These are phyloP conservation scores for Thinocorus orbignyianus DNA, from an alignment of 2,113 vertebrate species.

Conservation along the genomic window DNA sequence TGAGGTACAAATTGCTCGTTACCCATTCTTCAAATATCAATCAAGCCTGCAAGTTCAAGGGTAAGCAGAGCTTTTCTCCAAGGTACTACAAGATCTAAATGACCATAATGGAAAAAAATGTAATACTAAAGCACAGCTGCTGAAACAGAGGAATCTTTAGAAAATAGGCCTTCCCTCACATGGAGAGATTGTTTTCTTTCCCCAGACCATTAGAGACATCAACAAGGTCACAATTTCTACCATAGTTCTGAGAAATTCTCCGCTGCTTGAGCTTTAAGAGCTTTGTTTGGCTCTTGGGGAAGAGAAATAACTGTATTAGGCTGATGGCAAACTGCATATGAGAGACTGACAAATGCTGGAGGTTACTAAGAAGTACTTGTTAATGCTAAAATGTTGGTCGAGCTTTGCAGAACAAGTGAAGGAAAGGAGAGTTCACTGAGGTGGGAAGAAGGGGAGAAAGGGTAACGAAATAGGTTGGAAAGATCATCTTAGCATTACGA, in stretches of 20 bases:
- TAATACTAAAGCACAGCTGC: background rate
- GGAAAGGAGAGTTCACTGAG: background rate
- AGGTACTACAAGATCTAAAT: background rate
- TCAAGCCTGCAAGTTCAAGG: background rate
- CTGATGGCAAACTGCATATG: background rate
- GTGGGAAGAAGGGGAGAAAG: background rate
- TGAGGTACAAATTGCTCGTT: background rate
- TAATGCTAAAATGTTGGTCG: background rate
- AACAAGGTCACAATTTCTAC: background rate
- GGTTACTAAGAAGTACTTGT: background rate
- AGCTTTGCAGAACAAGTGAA: background rate
- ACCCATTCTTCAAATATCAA: background rate
- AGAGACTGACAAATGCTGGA: background rate
- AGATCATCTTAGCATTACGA: background rate
- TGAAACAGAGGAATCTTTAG: background rate
- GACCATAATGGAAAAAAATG: background rate
- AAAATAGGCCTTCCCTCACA: background rate
- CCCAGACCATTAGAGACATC: background rate
- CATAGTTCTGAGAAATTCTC: slow-evolving; percentile 9
- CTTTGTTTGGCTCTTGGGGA: background rate
- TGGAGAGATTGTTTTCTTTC: background rate
- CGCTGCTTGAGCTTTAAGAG: background rate
- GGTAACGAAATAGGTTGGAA: background rate
- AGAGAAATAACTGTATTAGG: background rate
- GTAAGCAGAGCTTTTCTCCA: background rate